Base-by-base conservation (phyloP, 1,140 invertebrate genomes). In the Trichonephila inaurata region DNA sequence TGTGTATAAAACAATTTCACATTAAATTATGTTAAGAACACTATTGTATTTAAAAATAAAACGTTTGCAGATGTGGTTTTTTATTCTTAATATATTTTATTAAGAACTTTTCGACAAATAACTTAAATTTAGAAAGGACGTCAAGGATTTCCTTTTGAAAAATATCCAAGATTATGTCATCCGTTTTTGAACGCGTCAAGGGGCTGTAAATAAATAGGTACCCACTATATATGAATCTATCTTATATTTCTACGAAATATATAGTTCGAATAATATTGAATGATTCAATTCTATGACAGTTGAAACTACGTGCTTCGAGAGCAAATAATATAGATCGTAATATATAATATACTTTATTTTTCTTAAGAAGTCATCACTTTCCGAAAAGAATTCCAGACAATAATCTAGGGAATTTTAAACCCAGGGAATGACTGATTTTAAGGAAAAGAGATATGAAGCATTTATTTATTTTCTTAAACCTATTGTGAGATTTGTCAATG, bases 321-420 rank as follows among this genome's bases (percentile, higher is more conserved):
- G n/a, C 66, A 69, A 69, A 69, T 69, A 69, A 69, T 24, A 69
- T 21, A 69, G 66, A 24, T 24, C 14, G 66, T 24, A 24, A 40
- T 40, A 69, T 69, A 69, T 69, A 69, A 69, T 69, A 69, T 69
- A 69, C 66, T 69, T 69, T 69, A 69, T 69, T 69, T 24, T 69
- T 69, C 66, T 69, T 69, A 69, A 69, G 66, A 69, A 69, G 66
- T 24, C 66, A 28, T 69, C 66, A 69, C 24, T 69, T 69, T 69
- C n/a, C 14, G 8, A 14, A 21, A 28, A 69, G 66, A 69, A 24
- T 69, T 14, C 7, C n/a, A 69, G n/a, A 8, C 24, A 24, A 24
- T 24, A 69, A 24, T 69, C 66, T 8, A 69, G 66, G 66, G 24
- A 69, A 69, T 69, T 69, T 24, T 28, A 69, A 69, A 28, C 66